These are phyloP conservation scores for Gambusia affinis DNA, from an alignment of 2,113 vertebrate species.

Conservation along the genomic window DNA sequence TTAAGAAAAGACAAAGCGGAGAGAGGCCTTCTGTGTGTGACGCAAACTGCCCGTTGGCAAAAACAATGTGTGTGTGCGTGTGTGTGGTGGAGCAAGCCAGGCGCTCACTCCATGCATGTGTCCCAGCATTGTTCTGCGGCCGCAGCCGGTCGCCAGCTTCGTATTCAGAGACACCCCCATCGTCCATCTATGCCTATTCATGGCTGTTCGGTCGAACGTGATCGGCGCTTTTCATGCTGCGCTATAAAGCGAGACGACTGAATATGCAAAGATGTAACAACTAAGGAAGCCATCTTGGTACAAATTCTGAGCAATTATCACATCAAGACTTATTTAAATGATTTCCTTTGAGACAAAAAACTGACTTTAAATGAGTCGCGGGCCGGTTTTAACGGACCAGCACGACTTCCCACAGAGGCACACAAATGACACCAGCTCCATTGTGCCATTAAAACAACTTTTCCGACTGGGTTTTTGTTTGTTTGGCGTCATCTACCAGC, in stretches of 20 bases:
- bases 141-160: constrained; percentile 54
- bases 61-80: constrained; percentile 53
- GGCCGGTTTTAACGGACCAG: not conserved
- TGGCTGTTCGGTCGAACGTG: constrained; percentile 64
- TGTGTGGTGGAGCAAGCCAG: constrained; percentile 37
- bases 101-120: constrained; percentile 51
- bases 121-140: constrained; percentile 60
- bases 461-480: not conserved
- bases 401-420: not conserved
- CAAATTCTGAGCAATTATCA: constrained; percentile 40
- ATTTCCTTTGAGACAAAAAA: not conserved
- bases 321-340: constrained; percentile 12
- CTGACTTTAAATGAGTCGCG: not conserved
- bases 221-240: constrained; percentile 68
- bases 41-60: constrained; percentile 36
- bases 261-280: constrained; percentile 42
- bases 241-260: constrained; percentile 55
- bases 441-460: not conserved
- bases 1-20: constrained; percentile 18
- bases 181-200: constrained; percentile 59
- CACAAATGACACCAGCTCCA: not conserved
- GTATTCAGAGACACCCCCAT: constrained; percentile 55
- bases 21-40: constrained; percentile 16
- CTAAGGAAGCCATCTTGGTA: constrained; percentile 36
- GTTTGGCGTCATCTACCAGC: not conserved